phyloP scores from a whole-genome alignment of 2,888 invertebrate genomes.

The Axea sp. region DNA sequence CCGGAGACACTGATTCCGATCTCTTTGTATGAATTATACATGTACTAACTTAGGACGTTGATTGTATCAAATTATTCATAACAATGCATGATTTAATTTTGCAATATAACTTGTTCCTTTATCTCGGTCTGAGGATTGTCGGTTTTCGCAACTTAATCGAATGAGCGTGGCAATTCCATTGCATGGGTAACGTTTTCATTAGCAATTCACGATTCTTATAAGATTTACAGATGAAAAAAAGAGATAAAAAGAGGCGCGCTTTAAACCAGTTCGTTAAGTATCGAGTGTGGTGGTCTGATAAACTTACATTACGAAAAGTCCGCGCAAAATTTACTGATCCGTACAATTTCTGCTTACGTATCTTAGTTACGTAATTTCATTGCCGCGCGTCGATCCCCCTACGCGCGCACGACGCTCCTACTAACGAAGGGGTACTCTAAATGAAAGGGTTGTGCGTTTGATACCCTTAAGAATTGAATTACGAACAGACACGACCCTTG shows the following conservation, averaged over 20 bases:
- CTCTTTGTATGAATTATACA: slow-evolving; percentile 46
- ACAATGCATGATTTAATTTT: slow-evolving; percentile 56
- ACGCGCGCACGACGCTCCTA: slow-evolving; percentile 63
- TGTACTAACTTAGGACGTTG: slow-evolving; percentile 25
- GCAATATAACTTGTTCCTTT: slow-evolving; percentile 50
- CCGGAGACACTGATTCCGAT: slow-evolving; percentile 25
- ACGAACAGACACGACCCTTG: slow-evolving; percentile 65
- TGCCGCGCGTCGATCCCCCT: slow-evolving; percentile 56
- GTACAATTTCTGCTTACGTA: slow-evolving; percentile 70
- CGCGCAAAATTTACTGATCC: slow-evolving; percentile 67
- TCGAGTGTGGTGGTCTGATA: slow-evolving; percentile 60
- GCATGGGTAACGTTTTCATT: slow-evolving; percentile 54
- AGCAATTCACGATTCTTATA: slow-evolving; percentile 45
- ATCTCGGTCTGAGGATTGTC: slow-evolving; percentile 46
- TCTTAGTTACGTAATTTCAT: slow-evolving; percentile 71
- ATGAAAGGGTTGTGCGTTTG: slow-evolving; percentile 75
- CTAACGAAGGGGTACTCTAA: slow-evolving; percentile 72
- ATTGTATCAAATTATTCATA: slow-evolving; percentile 58
- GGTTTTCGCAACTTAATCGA: slow-evolving; percentile 52
- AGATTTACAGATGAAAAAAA: slow-evolving; percentile 40
- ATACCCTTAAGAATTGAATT: slow-evolving; percentile 75
- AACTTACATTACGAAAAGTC: slow-evolving; percentile 57
- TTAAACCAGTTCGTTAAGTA: slow-evolving; percentile 58
- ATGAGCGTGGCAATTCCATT: slow-evolving; percentile 31
- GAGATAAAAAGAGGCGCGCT: slow-evolving; percentile 2